These are phyloP conservation scores for Ligdia adustata DNA, from an alignment of 2,888 invertebrate genomes.

Conservation along the genomic window DNA sequence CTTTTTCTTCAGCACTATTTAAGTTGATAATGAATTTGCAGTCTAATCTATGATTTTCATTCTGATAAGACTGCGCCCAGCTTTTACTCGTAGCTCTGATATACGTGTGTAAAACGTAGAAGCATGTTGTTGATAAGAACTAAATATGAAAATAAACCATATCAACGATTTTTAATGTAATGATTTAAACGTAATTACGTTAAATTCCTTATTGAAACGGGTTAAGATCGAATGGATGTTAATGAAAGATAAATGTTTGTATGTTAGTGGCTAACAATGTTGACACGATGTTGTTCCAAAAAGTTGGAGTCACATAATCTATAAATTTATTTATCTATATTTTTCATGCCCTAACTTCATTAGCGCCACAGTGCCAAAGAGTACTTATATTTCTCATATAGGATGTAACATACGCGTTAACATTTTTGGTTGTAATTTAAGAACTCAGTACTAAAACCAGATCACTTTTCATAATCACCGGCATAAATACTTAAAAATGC, in stretches of 20 bases:
- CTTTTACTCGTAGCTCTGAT: no score
- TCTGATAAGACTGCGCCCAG: no score
- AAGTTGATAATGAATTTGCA: no score
- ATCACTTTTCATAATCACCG: slow-evolving; percentile 18
- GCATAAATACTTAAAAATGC: slow-evolving; percentile 5
- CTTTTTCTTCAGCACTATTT: no score
- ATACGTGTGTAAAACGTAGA: no score
- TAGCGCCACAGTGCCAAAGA: slow-evolving; percentile 37
- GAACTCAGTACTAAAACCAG: not conserved
- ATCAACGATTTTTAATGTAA: slow-evolving; percentile 25
- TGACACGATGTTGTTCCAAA: slow-evolving; percentile 1
- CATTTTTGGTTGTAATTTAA: not conserved
- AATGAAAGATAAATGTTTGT: not conserved
- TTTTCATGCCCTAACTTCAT: slow-evolving; percentile 29
- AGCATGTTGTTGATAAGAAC: no score
- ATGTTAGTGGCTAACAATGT: not conserved
- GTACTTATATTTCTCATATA: slow-evolving; percentile 30
- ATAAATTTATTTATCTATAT: slow-evolving; percentile 16
- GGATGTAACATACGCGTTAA: slow-evolving; percentile 20
- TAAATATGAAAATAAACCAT: slow-evolving; percentile 11
- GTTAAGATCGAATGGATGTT: slow-evolving; percentile 9
- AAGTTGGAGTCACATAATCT: not conserved
- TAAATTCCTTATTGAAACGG: not conserved
- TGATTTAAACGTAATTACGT: not conserved
- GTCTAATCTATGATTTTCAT: no score